A percentile compares a stretch with the other conserved stretches of the same genome.
These are phyloP conservation scores for Chaenocephalus aceratus DNA, from an alignment of 2,113 vertebrate genomes.

Conservation along the genomic window DNA sequence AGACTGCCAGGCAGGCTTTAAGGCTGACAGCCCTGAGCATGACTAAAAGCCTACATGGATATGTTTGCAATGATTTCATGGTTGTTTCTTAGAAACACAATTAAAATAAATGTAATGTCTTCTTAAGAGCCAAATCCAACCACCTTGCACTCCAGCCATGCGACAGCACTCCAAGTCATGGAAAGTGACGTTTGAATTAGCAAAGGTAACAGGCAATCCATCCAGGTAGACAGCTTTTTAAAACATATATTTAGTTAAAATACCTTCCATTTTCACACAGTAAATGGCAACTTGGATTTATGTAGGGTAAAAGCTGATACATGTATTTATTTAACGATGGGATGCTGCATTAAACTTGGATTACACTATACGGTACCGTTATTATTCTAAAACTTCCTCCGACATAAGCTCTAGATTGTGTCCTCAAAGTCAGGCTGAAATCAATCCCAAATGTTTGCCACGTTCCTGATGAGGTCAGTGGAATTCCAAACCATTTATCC, in stretches of 20 bases:
- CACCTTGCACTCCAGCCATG: constrained; percentile 28
- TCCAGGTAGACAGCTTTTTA: constrained; percentile 36
- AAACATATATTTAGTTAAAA: constrained; percentile 57
- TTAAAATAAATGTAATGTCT: constrained; percentile 30
- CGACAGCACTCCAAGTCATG: constrained; percentile 19
- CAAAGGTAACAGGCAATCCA: constrained; percentile 35
- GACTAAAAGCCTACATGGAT: constrained; percentile 32
- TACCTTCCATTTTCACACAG: constrained; percentile 52
- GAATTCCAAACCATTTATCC: constrained; percentile 54
- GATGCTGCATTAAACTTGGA: constrained; percentile 18
- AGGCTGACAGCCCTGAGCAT: constrained; percentile 3
- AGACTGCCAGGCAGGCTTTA: constrained; percentile 22
- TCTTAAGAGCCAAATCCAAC: constrained; percentile 27
- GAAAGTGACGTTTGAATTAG: constrained; percentile 42
- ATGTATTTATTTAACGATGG: constrained; percentile 32
- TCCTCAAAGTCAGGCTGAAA: constrained; percentile 45
- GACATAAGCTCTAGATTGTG: constrained; percentile 44
- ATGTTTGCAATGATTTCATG: constrained; percentile 36
- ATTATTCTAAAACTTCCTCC: constrained; percentile 1
- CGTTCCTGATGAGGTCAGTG: constrained; percentile 54
- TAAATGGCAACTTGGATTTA: constrained; percentile 33
- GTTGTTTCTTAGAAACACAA: constrained; percentile 38
- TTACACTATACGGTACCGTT: constrained; percentile 8
- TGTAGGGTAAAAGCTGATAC: constrained; percentile 23
- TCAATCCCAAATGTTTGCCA: constrained; percentile 66